Conservation (phyloP, 2,113 vertebrate species). For the Geococcyx californianus region DNA sequence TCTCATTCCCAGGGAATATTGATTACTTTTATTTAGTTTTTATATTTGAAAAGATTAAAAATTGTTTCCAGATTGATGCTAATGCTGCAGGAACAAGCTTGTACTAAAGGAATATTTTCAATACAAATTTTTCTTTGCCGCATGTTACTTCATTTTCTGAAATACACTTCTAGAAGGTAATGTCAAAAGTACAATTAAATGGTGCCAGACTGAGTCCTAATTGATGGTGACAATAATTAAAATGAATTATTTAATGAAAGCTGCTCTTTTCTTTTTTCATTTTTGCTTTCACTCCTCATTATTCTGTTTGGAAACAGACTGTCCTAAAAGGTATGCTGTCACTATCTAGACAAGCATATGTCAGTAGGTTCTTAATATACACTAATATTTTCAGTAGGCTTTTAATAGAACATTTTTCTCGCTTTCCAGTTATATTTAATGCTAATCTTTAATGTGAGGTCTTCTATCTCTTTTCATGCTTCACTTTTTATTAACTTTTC, state of each 20-base stretch:
- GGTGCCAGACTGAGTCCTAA: conserved; percentile 13
- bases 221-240: conserved; percentile 29
- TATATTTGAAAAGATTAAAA: conserved; percentile 34
- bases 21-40: conserved; percentile 24
- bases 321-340: conserved; percentile 14
- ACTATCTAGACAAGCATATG: conserved; percentile 24
- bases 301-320: conserved; percentile 36
- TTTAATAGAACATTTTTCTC: conserved; percentile 13
- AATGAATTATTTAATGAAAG: conserved; percentile 8
- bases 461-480: conserved; percentile 29
- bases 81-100: not conserved
- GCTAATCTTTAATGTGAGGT: conserved; percentile 22
- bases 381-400: conserved; percentile 27
- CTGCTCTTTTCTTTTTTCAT: not conserved
- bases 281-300: not conserved
- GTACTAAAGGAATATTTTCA: not conserved
- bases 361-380: not conserved
- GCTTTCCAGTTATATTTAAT: not conserved
- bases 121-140: not conserved
- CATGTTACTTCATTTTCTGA: not conserved
- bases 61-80: not conserved
- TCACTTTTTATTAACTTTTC: conserved; percentile 27
- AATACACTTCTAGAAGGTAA: not conserved
- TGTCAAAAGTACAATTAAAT: conserved; percentile 32
- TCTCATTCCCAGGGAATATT: not conserved